A percentile compares a stretch with the other conserved stretches of the same genome.
phyloP scores from a whole-genome alignment of 1,140 invertebrate species.

The Matsumurasca onukii region DNA sequence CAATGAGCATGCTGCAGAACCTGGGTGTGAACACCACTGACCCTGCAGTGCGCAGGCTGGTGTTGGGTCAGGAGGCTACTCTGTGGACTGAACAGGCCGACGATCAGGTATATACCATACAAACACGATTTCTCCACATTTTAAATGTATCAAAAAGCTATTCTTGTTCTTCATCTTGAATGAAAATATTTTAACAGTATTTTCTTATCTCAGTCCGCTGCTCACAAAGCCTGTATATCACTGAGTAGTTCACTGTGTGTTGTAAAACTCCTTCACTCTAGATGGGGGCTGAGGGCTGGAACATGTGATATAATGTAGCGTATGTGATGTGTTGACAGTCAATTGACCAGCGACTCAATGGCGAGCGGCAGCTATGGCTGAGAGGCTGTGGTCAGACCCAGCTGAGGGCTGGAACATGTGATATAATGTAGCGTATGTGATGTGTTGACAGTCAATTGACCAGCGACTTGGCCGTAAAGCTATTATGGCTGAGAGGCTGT shows the following conservation, averaged over 20 bases:
- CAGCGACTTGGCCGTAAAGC: constrained; percentile 73
- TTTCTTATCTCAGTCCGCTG: neutral
- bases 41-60: constrained; percentile 33
- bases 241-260: neutral
- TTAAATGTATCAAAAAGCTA: neutral
- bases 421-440: neutral
- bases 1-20: constrained; percentile 53
- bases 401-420: neutral
- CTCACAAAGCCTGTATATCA: neutral
- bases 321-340: neutral
- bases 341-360: neutral
- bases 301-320: neutral
- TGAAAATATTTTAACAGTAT: neutral
- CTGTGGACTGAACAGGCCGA: constrained; percentile 76
- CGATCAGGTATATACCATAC: constrained; percentile 24
- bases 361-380: neutral
- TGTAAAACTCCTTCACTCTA: neutral
- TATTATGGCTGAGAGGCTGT: constrained; percentile 77
- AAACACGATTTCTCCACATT: neutral
- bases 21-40: constrained; percentile 28
- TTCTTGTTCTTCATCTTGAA: neutral
- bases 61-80: constrained; percentile 70
- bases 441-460: constrained; percentile 25
- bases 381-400: neutral
- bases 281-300: neutral